Base-by-base conservation (phyloP, 2,797 vertebrate species). In the Phaenicophaeus curvirostris region DNA sequence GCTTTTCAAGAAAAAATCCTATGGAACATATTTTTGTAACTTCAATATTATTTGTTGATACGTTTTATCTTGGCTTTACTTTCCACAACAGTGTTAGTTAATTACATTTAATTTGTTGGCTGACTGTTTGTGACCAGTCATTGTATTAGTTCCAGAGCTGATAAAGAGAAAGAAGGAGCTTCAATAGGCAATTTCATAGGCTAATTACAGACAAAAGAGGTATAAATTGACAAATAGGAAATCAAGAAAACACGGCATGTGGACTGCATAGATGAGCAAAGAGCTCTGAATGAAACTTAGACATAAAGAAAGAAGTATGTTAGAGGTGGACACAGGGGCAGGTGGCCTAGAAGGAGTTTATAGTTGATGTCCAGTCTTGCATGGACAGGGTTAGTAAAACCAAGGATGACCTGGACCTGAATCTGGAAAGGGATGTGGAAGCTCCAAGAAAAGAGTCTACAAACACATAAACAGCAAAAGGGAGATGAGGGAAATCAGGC, bases 131-230 rank as follows among this genome's bases (percentile, higher is more conserved):
- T 84, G 58, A 81, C 46, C 67, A 13, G 15, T 65, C 44, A 72
- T 75, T 72, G 7, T 76, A 11, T 44, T 55, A 63, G 13, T 24
- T 67, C 19, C 35, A 76, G 59, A 33, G 13, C 2, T 66, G 42
- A 42, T 75, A 58, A 2, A 65, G 9, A 12, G 28, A 44, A 85
- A 94, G 41, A 81, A 84, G 72, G 54, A 78, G 27, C 31, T 93
- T 88, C 79, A 74, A 8, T 5, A 73, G 17, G 17, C 17, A 85
- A 90, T 92, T 79, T 85, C 21, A 71, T 81, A 69, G 53, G 9
- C 55, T 89, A 93, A 93, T 92, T 90, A 79, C 90, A 88, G n/a
- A 46, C 39, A 72, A 65, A 92, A 62, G 76, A 35, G 25, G 4
- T 63, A 59, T 63, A 73, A 84, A 85, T 90, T 69, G 17, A 62